Base-by-base conservation (phyloP, 2,888 invertebrate genomes). In the Sarcophaga subvicina region DNA sequence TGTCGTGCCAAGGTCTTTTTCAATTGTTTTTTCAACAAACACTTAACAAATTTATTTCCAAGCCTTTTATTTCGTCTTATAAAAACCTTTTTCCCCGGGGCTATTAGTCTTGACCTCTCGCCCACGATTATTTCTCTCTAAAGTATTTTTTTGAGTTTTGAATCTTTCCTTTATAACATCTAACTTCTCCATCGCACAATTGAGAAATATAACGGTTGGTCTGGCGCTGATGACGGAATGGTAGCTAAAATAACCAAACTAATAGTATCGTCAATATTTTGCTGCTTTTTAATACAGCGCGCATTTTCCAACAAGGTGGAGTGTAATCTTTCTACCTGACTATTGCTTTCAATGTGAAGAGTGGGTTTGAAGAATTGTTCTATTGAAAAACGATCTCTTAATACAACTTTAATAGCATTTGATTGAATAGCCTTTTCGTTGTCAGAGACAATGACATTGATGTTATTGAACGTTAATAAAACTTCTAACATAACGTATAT, bases 221-320 rank as follows among this genome's bases (percentile, higher is more conserved):
- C 47, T 84, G 20, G 77, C 80, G 17, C 64, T 72, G 62, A 59
- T 83, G 20, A 88, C 80, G 11, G 87, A 86, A 49, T 83, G 87
- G 47, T 49, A 49, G 54, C 75, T 72, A 85, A 69, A 37, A 87
- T 60, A 20, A 87, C 72, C 59, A 87, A 59, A 22, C 87, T 82
- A 59, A 71, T 87, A 62, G 72, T 82, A 71, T 86, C 83, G 2
- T 62, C 71, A 81, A 85, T 82, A 25, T 87, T 67, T 62, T 87
- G 85, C 77, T 88, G 85, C 54, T 70, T 72, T 69, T 87, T 85
- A 22, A 87, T 77, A 20, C 80, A 84, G 37, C 81, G 77, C 12
- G 78, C 77, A 45, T 83, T 86, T 37, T 85, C 83, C 54, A 81
- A 59, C 60, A 88, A 62, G 10, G 83, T 85, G 75, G 67, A 78